Evolutionary conservation across 2,888 invertebrate genomes (phyloP).

Genomic region (Diplazon laetatorius): DNA sequence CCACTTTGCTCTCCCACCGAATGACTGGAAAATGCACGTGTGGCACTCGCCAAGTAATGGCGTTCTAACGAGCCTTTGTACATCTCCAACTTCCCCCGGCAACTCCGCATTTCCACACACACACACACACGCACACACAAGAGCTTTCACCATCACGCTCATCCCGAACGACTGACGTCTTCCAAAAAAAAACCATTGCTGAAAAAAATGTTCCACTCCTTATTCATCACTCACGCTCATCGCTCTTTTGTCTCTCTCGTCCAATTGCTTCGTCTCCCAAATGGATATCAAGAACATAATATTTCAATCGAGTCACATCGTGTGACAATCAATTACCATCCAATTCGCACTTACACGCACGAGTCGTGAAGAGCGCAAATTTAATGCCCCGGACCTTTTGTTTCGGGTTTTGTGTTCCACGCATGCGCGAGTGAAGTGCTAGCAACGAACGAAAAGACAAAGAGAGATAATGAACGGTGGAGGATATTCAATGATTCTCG

Average conservation of each 20-base stretch:
- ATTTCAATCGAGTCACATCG: slow-evolving; percentile 10
- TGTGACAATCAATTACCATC: not conserved
- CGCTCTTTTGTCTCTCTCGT: not conserved
- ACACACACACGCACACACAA: not conserved
- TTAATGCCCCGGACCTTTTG: not conserved
- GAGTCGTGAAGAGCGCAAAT: not conserved
- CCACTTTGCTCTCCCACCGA: not conserved
- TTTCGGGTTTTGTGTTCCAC: not conserved
- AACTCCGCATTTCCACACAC: not conserved
- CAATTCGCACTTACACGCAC: slow-evolving; percentile 1
- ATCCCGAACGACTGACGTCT: slow-evolving; percentile 16
- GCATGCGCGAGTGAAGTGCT: slow-evolving; percentile 26
- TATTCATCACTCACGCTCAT: not conserved
- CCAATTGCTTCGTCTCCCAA: not conserved
- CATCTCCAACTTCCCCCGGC: slow-evolving; percentile 44
- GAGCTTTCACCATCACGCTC: slow-evolving; percentile 3
- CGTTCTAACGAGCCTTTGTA: slow-evolving; percentile 70
- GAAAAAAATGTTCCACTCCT: too few relatives aligned
- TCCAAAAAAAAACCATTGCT: slow-evolving; percentile 3
- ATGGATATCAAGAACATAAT: slow-evolving; percentile 22
- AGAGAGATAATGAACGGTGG: slow-evolving; percentile 23
- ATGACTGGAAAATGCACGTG: slow-evolving; percentile 57
- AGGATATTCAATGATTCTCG: slow-evolving; percentile 18
- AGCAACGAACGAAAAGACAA: slow-evolving; percentile 4
- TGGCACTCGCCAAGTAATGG: slow-evolving; percentile 66